These are phyloP conservation scores for Manduca sexta DNA, from an alignment of 1,140 invertebrate genomes.

Conservation along the genomic window DNA sequence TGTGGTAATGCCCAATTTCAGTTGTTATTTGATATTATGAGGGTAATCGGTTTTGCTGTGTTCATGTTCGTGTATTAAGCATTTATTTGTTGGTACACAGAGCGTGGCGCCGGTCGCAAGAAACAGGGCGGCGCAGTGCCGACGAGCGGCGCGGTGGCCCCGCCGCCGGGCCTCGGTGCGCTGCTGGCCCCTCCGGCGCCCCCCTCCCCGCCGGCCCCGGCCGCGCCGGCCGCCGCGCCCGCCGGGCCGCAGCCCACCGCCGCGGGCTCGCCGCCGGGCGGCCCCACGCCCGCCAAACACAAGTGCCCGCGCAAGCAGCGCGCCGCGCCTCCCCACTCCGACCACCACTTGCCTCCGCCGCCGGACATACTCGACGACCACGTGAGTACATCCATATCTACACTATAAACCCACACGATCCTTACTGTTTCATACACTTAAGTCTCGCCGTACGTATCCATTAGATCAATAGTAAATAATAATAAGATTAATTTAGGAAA, in stretches of 20 bases:
- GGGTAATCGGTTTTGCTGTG: too few relatives aligned
- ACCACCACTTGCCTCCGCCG: slow-evolving; percentile 67
- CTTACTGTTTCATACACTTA: too few relatives aligned
- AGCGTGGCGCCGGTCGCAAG: slow-evolving; percentile 23
- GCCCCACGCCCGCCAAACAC: slow-evolving; percentile 31
- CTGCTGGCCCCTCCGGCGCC: slow-evolving; percentile 7
- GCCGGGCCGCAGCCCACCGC: neutral
- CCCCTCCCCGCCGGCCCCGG: slow-evolving; percentile 31
- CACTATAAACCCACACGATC: neutral
- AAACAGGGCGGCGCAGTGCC: slow-evolving; percentile 14
- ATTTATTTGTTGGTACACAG: neutral
- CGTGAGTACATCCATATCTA: slow-evolving; percentile 22
- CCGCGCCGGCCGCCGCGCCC: slow-evolving; percentile 13
- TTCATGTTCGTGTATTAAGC: too few relatives aligned
- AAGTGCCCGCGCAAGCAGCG: slow-evolving; percentile 61
- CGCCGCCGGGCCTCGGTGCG: neutral
- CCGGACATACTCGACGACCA: slow-evolving; percentile 61
- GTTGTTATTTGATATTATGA: too few relatives aligned
- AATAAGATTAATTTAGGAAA: too few relatives aligned
- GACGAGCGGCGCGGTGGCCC: slow-evolving; percentile 3
- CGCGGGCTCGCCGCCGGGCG: slow-evolving; percentile 20
- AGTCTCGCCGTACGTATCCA: too few relatives aligned
- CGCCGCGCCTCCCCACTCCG: slow-evolving; percentile 46
- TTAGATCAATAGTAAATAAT: too few relatives aligned
- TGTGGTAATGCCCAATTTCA: too few relatives aligned